A percentile compares a stretch with the other conserved stretches of the same genome.
phyloP scores from a whole-genome alignment of 2,797 vertebrate species.

The Myotis pilosus region DNA sequence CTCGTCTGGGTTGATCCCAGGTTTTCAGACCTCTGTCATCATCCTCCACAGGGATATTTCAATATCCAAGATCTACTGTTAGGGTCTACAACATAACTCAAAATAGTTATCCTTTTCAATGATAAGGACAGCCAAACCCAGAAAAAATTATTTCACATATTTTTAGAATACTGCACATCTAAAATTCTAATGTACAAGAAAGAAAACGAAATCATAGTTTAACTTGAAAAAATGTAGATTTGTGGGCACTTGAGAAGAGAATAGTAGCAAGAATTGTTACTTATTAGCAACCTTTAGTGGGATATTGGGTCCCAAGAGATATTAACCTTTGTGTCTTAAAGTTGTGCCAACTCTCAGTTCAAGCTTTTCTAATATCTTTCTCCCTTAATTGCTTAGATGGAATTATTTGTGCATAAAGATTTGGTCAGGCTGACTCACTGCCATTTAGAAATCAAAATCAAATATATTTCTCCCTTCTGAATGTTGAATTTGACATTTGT shows the following conservation, averaged over 20 bases:
- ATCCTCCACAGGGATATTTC: neutral
- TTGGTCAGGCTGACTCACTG: conserved; percentile 59
- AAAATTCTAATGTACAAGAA: conserved; percentile 5
- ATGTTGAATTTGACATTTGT: conserved; percentile 53
- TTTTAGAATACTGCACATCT: neutral
- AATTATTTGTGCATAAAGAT: conserved; percentile 57
- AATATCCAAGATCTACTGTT: neutral
- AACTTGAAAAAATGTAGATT: conserved; percentile 2
- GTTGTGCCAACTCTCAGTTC: neutral
- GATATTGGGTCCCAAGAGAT: conserved; percentile 4
- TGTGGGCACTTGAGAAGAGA: neutral
- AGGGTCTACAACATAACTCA: neutral
- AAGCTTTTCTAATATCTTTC: conserved; percentile 25
- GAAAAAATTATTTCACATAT: neutral
- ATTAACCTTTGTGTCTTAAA: conserved; percentile 43
- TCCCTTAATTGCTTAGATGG: conserved; percentile 52
- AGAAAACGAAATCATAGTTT: conserved; percentile 4
- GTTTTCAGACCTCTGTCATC: neutral
- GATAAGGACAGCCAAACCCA: neutral
- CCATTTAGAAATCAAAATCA: conserved; percentile 65
- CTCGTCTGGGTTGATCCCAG: neutral
- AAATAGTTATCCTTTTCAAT: neutral
- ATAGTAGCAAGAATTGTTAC: neutral
- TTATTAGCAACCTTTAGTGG: neutral
- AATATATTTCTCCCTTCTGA: conserved; percentile 29